Evolutionary conservation across 2,113 vertebrate genomes (phyloP).

Genomic region (Eonycteris spelaea): DNA sequence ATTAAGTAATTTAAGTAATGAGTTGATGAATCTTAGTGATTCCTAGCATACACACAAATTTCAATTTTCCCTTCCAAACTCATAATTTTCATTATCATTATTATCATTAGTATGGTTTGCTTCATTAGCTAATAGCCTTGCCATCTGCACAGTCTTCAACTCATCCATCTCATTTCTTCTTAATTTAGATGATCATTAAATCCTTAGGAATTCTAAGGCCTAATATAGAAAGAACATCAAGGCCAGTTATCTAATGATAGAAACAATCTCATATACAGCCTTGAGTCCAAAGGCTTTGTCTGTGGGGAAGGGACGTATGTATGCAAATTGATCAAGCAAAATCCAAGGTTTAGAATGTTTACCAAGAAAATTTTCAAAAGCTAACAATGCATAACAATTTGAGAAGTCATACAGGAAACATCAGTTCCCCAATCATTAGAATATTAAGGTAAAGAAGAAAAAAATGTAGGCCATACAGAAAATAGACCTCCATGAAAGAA

Average conservation of each 20-base stretch:
- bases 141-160: neutral
- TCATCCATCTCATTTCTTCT: neutral
- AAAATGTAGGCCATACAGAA: neutral
- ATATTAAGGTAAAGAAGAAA: neutral
- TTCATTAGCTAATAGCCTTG: neutral
- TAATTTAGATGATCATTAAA: neutral
- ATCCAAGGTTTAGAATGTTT: neutral
- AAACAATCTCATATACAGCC: neutral
- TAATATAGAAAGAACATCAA: neutral
- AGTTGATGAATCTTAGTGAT: neutral
- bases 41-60: neutral
- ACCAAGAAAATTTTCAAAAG: neutral
- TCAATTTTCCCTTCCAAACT: neutral
- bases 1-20: neutral
- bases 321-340: neutral
- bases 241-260: neutral
- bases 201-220: neutral
- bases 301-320: neutral
- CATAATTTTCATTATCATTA: neutral
- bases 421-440: neutral
- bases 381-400: neutral
- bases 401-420: neutral
- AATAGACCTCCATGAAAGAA: neutral
- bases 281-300: neutral
- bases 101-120: neutral